Base-by-base conservation (phyloP, 30 jellyfish, hydroid and myxozoan genomes). In the Aurelia aurita region DNA sequence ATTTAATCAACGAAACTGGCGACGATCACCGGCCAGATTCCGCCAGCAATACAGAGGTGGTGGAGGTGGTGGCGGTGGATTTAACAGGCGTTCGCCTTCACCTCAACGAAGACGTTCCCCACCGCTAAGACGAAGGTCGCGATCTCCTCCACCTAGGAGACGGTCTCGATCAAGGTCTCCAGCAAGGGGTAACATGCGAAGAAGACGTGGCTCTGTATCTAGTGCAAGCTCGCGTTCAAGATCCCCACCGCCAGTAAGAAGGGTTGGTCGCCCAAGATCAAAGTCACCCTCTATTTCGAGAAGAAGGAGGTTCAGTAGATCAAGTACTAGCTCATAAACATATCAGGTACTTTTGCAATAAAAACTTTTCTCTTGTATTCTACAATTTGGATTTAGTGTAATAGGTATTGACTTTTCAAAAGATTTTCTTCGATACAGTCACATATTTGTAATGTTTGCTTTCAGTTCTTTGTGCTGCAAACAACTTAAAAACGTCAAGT, bases 261-360 rank as follows among this genome's bases (percentile, higher is more conserved):
- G 95, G 74, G 74, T 77, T 15, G 79, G 86, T 18, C 35, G 85
- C 6, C 84, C 67, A n/a, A 58, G 86, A 49, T 77, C 96, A 15
- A 75, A 70, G 39, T 94, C 98, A 0, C 97, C 98, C 5, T 78
- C 98, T 2, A 91, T 65, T 39, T 79, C 95, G 7, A 85, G 90
- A 69, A 71, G 98, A 39, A 72, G 98, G 21, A 83, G 98, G 45
- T 93, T 88, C 84, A 93, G 96, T 59, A 59, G 97, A 22, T 93
- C 98, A 19, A 93, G 96, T 32, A 58, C 98, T 5, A 94, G 95
- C 85, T 93, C 98, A 54, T 83, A 53, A 65, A 22, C 26, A 22
- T n/a, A 39, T 5, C 1, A 1, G 16, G 1, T 39, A 39, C 16
- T 39, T 39, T 0, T 4, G 1, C 15, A 0, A 39, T 4, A 8